phyloP scores from a whole-genome alignment of 1,140 invertebrate species.

The Teleogryllus occipitalis region DNA sequence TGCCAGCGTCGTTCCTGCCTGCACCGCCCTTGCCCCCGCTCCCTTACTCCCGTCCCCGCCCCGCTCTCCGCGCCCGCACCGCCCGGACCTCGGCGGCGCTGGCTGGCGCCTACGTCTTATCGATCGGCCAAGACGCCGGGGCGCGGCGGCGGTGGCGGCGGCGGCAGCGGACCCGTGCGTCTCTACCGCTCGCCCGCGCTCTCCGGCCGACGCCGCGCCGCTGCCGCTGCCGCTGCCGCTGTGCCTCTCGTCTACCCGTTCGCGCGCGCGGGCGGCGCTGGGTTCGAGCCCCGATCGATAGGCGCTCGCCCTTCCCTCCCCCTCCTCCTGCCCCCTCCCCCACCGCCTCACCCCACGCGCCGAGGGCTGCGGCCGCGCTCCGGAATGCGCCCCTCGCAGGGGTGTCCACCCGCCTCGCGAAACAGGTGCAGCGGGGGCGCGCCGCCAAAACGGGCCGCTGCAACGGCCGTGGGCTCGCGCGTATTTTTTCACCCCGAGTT shows the following conservation, averaged over 20 bases:
- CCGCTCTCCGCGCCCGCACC: no score
- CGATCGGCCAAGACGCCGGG: background rate
- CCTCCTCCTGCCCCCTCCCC: background rate
- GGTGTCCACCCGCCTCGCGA: background rate
- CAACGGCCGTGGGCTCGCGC: no score
- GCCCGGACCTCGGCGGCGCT: no score
- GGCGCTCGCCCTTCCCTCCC: background rate
- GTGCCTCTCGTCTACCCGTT: background rate
- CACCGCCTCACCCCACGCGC: background rate
- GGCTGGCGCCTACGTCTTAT: background rate
- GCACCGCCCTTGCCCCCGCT: no score
- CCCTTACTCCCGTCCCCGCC: no score
- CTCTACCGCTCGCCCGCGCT: no score
- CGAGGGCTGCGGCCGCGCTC: background rate
- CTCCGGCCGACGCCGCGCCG: no score
- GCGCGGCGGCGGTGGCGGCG: no score
- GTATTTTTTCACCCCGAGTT: no score
- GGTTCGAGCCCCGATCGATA: background rate
- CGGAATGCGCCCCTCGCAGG: background rate
- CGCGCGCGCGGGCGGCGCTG: background rate
- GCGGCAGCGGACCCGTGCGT: background rate
- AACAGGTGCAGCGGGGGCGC: background rate
- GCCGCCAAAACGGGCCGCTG: no score
- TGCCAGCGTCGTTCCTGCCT: no score
- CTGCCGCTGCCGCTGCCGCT: no score